Evolutionary conservation across 2,888 invertebrate species (phyloP), one percentile per base, ranked within the genome.

Genomic region (Thera britannica): DNA sequence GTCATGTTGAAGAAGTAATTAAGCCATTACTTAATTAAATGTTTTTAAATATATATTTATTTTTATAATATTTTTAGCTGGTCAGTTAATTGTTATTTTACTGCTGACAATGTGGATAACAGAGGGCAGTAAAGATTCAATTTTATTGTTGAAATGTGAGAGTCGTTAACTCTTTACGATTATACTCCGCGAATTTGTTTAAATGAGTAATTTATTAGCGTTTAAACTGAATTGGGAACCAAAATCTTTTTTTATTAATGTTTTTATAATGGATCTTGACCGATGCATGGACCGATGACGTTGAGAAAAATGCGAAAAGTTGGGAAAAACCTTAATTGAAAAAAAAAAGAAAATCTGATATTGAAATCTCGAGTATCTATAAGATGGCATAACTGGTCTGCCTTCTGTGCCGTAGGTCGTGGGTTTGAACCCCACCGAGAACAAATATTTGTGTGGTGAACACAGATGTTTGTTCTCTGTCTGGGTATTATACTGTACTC

Each of bases 111-210:
- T 68, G 60, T 63, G 61, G 52, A 60, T 56, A 63, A 34, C 56
- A 48, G 67, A 58, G 62, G 62, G 65, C 46, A 69, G 36, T 75
- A 73, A 76, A 74, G 52, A 60, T 5, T 52, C 68, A 66, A 67
- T 74, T 75, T 78, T 76, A 77, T 75, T 71, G 67, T 72, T 66
- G 38, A 59, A 62, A 65, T 62, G 65, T 52, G 60, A 72, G 57
- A 71, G 70, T 61, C 67, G 74, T 64, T 65, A 65, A 51, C n/a
- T 9, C 38, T 71, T 66, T 61, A 64, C 62, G 65, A 68, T 34
- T 34, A 34, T 34, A 34, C 49, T 56, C 41, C 7, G 69, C 69
- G 62, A 69, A 69, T 65, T 69, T 70, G 70, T 72, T 52, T 70
- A 58, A 65, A 62, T 65, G 67, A 62, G 34, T 66, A 62, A 61